Percentiles rank a stretch among this genome's conserved stretches.
These are phyloP conservation scores for Brachionus paranguensis DNA, from an alignment of 1,140 invertebrate genomes.

Conservation along the genomic window DNA sequence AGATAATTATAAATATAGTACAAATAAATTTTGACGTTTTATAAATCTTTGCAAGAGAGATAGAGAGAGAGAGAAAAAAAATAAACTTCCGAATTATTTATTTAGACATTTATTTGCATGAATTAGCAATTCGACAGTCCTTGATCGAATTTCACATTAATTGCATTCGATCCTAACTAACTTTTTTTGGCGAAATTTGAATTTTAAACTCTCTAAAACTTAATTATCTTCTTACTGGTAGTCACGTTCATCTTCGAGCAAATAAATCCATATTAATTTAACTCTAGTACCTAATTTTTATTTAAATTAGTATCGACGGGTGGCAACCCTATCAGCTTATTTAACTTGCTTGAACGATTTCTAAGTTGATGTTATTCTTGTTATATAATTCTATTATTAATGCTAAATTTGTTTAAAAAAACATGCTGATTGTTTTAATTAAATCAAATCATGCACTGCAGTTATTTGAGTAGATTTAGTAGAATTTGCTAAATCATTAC, in stretches of 20 bases:
- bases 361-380: not conserved
- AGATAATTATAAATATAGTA: too few species aligned
- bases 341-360: not conserved
- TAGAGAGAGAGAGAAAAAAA: not conserved
- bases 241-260: not conserved
- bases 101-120: not conserved
- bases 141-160: not conserved
- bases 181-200: not conserved
- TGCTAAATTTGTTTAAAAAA: constrained; percentile 18
- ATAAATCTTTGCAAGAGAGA: not conserved
- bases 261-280: not conserved
- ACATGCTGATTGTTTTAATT: constrained; percentile 33
- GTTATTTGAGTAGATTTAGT: not conserved
- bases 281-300: constrained; percentile 21
- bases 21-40: not conserved
- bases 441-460: constrained; percentile 8
- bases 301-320: constrained; percentile 15
- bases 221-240: not conserved
- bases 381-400: constrained; percentile 30
- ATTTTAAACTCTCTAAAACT: not conserved
- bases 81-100: not conserved
- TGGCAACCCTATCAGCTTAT: not conserved
- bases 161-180: not conserved
- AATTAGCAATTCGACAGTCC: not conserved
- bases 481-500: not conserved